Percentiles rank a stretch among this genome's conserved stretches.
Evolutionary conservation across 2,888 invertebrate species (phyloP).

Genomic region (Seladonia tumulorum): DNA sequence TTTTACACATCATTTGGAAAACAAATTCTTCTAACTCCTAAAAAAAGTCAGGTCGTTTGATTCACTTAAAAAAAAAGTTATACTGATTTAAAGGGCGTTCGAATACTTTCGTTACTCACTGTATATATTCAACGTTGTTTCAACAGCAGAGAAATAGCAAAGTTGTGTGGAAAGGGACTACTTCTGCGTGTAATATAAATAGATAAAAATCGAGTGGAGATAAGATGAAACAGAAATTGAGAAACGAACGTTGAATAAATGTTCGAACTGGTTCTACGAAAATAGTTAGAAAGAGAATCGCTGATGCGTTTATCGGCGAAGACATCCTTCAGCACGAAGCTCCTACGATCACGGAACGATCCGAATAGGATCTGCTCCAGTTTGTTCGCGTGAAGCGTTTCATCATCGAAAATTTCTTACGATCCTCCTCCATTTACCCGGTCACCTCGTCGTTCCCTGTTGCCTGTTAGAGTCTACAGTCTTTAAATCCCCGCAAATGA

Average conservation of each 20-base stretch:
- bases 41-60: no score
- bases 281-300: not conserved
- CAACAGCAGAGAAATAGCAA: no score
- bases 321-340: not conserved
- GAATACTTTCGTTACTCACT: no score
- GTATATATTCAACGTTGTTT: no score
- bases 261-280: not conserved
- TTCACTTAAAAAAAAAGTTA: no score
- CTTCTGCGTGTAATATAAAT: not conserved
- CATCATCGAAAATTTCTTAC: slow-evolving; percentile 68
- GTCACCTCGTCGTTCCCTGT: slow-evolving; percentile 49
- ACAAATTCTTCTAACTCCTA: no score
- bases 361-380: slow-evolving; percentile 49
- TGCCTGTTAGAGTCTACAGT: slow-evolving; percentile 28
- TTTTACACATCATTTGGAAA: no score
- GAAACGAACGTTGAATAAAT: not conserved
- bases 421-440: slow-evolving; percentile 47
- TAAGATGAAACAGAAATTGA: not conserved
- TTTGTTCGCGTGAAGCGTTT: slow-evolving; percentile 58
- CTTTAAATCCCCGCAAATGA: slow-evolving; percentile 66
- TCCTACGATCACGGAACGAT: slow-evolving; percentile 63
- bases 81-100: no score
- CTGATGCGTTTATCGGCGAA: not conserved
- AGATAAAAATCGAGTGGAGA: not conserved
- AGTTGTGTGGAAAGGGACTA: no score